phyloP scores from a whole-genome alignment of 1,140 invertebrate species.

The Mya arenaria region DNA sequence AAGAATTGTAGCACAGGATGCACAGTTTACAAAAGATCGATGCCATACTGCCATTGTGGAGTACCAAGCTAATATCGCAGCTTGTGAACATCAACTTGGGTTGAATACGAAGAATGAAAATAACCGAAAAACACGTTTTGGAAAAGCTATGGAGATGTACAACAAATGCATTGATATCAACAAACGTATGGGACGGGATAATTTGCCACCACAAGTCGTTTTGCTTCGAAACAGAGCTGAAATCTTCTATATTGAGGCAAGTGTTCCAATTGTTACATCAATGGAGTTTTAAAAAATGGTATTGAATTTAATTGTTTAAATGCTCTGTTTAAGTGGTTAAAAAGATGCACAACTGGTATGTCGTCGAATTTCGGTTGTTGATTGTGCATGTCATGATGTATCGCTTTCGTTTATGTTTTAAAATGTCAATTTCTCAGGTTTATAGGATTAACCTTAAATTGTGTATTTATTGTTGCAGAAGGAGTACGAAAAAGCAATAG shows the following conservation, averaged over 20 bases:
- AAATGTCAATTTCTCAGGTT: too few relatives aligned
- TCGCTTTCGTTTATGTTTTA: too few relatives aligned
- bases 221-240: constrained; percentile 17
- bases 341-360: too few relatives aligned
- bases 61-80: constrained; percentile 11
- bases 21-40: constrained; percentile 1
- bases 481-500: background rate
- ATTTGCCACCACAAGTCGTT: constrained; percentile 4
- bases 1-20: constrained; percentile 3
- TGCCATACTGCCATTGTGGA: background rate
- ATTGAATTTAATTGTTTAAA: too few relatives aligned
- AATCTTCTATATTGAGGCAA: constrained; percentile 25
- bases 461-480: too few relatives aligned
- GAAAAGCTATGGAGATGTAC: background rate
- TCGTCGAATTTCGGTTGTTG: too few relatives aligned
- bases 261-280: too few relatives aligned
- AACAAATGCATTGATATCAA: background rate
- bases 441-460: too few relatives aligned
- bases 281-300: too few relatives aligned
- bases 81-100: constrained; percentile 14
- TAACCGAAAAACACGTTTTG: background rate
- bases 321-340: too few relatives aligned
- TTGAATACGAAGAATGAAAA: background rate
- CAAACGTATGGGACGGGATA: constrained; percentile 3
- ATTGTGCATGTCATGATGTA: too few relatives aligned